Base-by-base conservation (phyloP, 1,140 invertebrate genomes). In the Nasonia vitripennis region DNA sequence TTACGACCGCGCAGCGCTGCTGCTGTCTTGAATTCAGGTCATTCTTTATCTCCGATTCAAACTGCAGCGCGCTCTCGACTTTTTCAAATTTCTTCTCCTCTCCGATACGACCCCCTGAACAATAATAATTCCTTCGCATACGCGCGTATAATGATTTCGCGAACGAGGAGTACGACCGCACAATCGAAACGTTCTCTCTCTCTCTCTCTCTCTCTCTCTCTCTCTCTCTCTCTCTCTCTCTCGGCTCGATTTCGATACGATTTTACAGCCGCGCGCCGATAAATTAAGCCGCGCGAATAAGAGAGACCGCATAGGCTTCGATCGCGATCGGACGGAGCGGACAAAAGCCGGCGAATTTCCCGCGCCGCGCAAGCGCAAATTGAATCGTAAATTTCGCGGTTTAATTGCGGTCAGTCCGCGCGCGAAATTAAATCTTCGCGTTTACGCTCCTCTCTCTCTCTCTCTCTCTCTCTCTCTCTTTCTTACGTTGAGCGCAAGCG, bases 381-480 rank as follows among this genome's bases (percentile, higher is more conserved):
- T 83, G 74, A 83, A 83, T 83, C 82, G 82, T 83, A 83, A 83
- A 83, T 83, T 83, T 78, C 74, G 74, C 82, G 74, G 74, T 83
- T 83, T 78, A 83, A 83, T 83, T 83, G 81, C 81, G 81, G 81
- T 77, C 81, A 83, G 51, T 62, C 73, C 55, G 81, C 55, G 81
- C 55, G 55, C 71, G 45, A 75, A 82, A 83, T 83, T 83, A 75
- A 83, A 83, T 83, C 74, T 67, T 78, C 62, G 74, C 75, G 37
- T 79, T 71, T 84, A 34, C 62, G 74, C 45, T 9, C 23, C n/a
- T 11, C 62, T 77, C 41, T 74, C 68, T 71, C 67, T 20, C n/a
- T 79, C 78, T 20, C n/a, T 79, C 78, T 62, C 27, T 78, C 45
- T 34, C 9, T 55, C 51, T 78, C 23, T 62, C 77, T 78, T 27